Base-by-base conservation (phyloP, 1,140 invertebrate species). In the Neodiprion lecontei region DNA sequence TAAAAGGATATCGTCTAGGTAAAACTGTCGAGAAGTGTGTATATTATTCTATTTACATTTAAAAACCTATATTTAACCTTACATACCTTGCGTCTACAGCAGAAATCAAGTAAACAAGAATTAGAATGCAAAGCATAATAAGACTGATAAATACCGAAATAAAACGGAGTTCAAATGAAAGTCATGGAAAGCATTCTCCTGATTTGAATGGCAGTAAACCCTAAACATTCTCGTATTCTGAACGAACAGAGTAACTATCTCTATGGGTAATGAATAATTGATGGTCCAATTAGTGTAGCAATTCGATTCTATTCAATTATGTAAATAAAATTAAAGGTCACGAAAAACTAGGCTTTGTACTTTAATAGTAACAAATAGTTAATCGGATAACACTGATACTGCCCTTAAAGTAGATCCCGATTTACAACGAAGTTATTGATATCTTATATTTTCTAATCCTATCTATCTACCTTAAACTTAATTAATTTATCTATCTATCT, bases 81-180 rank as follows among this genome's bases (percentile, higher is more conserved):
- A 48, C 70, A 40, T 71, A 71, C 70, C 23, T 71, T 8, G n/a
- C 48, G n/a, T 71, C 4, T 23, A 49, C 28, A 49, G 28, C 70
- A 49, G 14, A 49, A 49, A 71, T 49, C 11, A 11, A 48, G 23
- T 71, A 48, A 71, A 71, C 48, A 14, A 71, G 48, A 71, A 71
- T 40, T 49, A 71, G 7, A 17, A 71, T 71, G 48, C 12, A 9
- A 12, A 71, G n/a, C 70, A 71, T 71, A 69, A 23, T 23, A 61
- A 17, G 11, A 17, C 53, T 12, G 53, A 61, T 61, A 61, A 14
- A 61, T 14, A 61, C 4, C 53, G 28, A 5, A 40, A 40, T 40
- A 40, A 40, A 40, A 40, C 1, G 28, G 28, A 40, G 5, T 40
- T 40, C 28, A 40, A 40, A 40, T 14, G 53, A 61, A 61, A 61